Base-by-base conservation (phyloP, 2,888 invertebrate species). In the Ennomos fuscantarius region DNA sequence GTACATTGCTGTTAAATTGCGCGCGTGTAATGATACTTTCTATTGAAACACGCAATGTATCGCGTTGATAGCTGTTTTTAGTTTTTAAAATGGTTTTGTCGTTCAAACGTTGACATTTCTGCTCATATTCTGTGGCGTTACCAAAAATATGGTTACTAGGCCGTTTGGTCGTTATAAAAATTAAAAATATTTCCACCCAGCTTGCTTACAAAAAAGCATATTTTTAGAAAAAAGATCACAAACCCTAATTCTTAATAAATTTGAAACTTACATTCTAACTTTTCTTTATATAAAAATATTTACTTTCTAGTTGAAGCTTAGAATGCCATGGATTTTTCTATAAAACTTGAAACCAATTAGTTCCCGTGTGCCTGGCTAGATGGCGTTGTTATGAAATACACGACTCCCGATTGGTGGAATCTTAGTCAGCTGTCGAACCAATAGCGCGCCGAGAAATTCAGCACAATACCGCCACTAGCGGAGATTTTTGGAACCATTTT, bases 151-250 rank as follows among this genome's bases (percentile, higher is more conserved):
- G n/a, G 24, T 24, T 32, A 32, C n/a, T 42, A 32, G 35, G 11
- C 8, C 1, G 1, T 41, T n/a, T 24, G 35, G 15, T 9, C 36
- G 46, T 37, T 41, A 36, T 37, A 50, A 35, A 45, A 8, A 13
- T 10, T 1, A 15, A 32, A 36, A 24, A 24, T 3, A 24, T 1
- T 32, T 24, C 15, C 11, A 6, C n/a, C 33, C 31, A 36, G 50
- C 37, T n/a, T 34, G 54, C 55, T 44, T 47, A 47, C 51, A 40
- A 58, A 45, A 53, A 55, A 55, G 48, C 57, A 43, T 49, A 40
- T 13, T 8, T 15, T 31, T 32, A 33, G 36, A 35, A 53, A 49
- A 48, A 54, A 49, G 49, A 59, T 54, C 45, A 54, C 53, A 49
- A 49, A 40, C 33, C 43, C 49, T 45, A 36, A 44, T n/a, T 52